Conservation (phyloP, 2,888 invertebrate species). For the Caenorhabditis sp. region DNA sequence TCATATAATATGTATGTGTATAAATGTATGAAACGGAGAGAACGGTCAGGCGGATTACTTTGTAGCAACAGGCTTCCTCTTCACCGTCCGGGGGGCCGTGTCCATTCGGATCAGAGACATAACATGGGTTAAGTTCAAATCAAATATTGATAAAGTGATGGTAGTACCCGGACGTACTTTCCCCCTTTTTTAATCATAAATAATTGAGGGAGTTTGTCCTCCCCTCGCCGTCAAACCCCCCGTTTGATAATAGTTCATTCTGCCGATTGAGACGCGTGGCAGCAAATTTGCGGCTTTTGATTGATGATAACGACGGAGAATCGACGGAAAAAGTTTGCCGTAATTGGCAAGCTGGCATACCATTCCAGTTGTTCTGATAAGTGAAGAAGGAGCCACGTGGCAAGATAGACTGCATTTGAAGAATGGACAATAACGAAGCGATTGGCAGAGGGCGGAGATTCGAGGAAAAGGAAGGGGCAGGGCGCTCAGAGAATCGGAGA, state of each 20-base stretch:
- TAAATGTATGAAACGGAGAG: slow-evolving; percentile 10
- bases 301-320: slow-evolving; percentile 41
- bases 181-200: slow-evolving; percentile 29
- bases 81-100: neutral
- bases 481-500: slow-evolving; percentile 2
- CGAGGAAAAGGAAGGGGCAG: slow-evolving; percentile 2
- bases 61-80: neutral
- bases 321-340: slow-evolving; percentile 21
- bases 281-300: slow-evolving; percentile 39
- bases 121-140: slow-evolving; percentile 45
- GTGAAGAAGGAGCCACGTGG: slow-evolving; percentile 24
- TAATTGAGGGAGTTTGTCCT: slow-evolving; percentile 37
- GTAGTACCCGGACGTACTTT: slow-evolving; percentile 41
- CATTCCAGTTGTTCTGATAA: slow-evolving; percentile 11
- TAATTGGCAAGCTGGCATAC: slow-evolving; percentile 32
- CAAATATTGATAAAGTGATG: slow-evolving; percentile 48
- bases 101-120: slow-evolving; percentile 15
- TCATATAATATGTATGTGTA: slow-evolving; percentile 26
- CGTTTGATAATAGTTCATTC: slow-evolving; percentile 46
- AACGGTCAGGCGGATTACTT: slow-evolving; percentile 32
- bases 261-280: slow-evolving; percentile 26
- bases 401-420: neutral
- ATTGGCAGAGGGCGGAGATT: neutral
- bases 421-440: neutral
- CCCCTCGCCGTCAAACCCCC: slow-evolving; percentile 17